A percentile compares a stretch with the other conserved stretches of the same genome.
phyloP scores from a whole-genome alignment of 1,140 invertebrate genomes.

The Drosophila varians region DNA sequence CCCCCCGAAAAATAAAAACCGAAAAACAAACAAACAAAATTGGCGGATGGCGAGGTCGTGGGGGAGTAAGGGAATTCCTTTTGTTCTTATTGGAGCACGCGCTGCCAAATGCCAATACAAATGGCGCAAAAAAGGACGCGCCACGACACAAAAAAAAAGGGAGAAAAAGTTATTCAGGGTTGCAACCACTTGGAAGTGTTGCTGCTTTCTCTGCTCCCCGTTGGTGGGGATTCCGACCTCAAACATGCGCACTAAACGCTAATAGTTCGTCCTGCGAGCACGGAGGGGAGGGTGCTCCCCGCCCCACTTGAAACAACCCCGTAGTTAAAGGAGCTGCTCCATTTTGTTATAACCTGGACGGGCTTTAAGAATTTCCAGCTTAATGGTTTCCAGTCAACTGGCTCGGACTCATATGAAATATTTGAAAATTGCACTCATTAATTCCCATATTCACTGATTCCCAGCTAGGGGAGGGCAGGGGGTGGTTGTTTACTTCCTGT shows the following conservation, averaged over 20 bases:
- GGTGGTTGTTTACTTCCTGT: conserved; percentile 61
- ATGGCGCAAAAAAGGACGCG: conserved; percentile 74
- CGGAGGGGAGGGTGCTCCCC: too few relatives aligned
- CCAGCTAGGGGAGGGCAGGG: background rate
- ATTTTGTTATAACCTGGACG: conserved; percentile 54
- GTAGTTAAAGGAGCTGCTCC: conserved; percentile 48
- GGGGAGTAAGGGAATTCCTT: conserved; percentile 53
- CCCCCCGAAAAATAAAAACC: conserved; percentile 7
- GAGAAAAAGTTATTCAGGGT: conserved; percentile 61
- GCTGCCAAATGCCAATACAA: conserved; percentile 77
- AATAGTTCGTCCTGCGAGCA: conserved; percentile 59
- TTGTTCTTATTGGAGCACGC: conserved; percentile 81
- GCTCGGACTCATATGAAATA: conserved; percentile 35
- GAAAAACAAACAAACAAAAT: conserved; percentile 38
- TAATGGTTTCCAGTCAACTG: conserved; percentile 13
- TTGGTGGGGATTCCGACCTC: conserved; percentile 58
- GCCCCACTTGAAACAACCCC: conserved; percentile 23
- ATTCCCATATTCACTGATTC: conserved; percentile 22
- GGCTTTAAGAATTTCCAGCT: conserved; percentile 27
- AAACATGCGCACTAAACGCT: conserved; percentile 80
- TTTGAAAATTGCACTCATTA: conserved; percentile 62
- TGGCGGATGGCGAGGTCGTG: conserved; percentile 24
- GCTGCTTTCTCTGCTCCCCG: conserved; percentile 57
- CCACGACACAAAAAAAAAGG: conserved; percentile 15
- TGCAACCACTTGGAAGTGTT: conserved; percentile 80